Base-by-base conservation (phyloP, 2,113 vertebrate species). In the Benitochromis conjunctus region DNA sequence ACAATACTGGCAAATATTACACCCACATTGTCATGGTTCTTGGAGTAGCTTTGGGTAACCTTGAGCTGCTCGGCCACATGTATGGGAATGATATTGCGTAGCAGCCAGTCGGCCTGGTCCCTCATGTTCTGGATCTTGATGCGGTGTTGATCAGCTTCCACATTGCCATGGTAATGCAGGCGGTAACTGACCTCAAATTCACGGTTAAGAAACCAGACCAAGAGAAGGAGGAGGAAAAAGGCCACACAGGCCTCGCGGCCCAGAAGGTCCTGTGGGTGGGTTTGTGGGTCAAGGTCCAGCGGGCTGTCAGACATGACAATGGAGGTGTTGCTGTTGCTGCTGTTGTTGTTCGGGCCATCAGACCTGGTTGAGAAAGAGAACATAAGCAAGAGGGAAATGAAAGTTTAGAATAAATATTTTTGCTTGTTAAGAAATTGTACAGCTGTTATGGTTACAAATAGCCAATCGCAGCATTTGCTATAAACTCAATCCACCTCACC, bases 81-180 rank as follows among this genome's bases (percentile, higher is more conserved):
- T 90, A 99, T 97, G 0, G 99, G 99, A 91, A 99, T 99, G 91
- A 99, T 99, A 66, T 99, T 99, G 79, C 98, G 93, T 31, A 99
- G 97, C 91, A 99, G 94, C 98, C 98, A 99, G 96, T 99, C 98
- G 0, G 99, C 99, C 90, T 99, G 99, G 94, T 99, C 98, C 76
- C 98, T 95, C 98, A 99, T 99, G 95, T 97, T 99, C 96, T 99
- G 98, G 94, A 99, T 99, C 95, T 99, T 99, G 94, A 97, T 98
- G 91, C 98, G 98, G 91, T 99, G 99, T 18, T 98, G 97, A 87
- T 99, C 98, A 0, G 98, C 99, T 88, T 99, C 98, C 87, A 99
- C 98, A 0, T 99, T 97, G 4, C 99, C 99, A 0, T 99, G 98
- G 95, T 99, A 99, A 94, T 99, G 98, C 7, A 99, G 97, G 1